Evolutionary conservation across 2,113 vertebrate species (phyloP).

Genomic region (Chionomys nivalis): DNA sequence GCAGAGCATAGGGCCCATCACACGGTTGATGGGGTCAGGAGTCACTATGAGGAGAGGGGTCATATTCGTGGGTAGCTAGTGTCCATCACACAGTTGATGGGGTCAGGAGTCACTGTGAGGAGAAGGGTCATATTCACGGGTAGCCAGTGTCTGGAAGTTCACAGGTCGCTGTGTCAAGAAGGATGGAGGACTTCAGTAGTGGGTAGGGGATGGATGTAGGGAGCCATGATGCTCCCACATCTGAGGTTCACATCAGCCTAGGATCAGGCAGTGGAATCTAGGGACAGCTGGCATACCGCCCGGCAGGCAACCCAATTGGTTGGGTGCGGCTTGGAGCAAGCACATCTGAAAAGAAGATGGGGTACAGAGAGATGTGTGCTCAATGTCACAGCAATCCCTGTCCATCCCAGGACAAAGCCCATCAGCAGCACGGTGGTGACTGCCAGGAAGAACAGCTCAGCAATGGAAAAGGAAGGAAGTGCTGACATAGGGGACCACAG

Average conservation of each 20-base stretch:
- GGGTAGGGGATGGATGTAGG: too few relatives aligned
- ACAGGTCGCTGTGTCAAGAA: background rate
- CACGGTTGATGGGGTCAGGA: background rate
- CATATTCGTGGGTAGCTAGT: accelerated
- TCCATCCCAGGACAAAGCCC: background rate
- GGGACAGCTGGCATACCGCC: background rate
- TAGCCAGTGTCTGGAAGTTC: too few relatives aligned
- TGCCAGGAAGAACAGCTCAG: background rate
- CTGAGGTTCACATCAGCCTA: background rate
- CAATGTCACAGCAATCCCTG: background rate
- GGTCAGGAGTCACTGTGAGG: background rate
- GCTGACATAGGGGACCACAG: background rate
- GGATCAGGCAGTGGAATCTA: background rate
- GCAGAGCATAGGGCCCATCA: background rate
- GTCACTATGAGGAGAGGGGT: background rate
- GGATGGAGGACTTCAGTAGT: background rate
- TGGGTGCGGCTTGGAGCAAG: background rate
- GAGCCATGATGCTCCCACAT: background rate
- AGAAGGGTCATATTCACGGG: background rate
- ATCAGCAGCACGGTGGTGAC: background rate
- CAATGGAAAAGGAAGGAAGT: background rate
- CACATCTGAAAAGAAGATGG: background rate
- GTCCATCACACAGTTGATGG: background rate
- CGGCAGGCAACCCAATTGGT: accelerated
- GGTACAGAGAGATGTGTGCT: background rate